Conservation (phyloP, 2,113 vertebrate species). For the Callaeas wilsoni region DNA sequence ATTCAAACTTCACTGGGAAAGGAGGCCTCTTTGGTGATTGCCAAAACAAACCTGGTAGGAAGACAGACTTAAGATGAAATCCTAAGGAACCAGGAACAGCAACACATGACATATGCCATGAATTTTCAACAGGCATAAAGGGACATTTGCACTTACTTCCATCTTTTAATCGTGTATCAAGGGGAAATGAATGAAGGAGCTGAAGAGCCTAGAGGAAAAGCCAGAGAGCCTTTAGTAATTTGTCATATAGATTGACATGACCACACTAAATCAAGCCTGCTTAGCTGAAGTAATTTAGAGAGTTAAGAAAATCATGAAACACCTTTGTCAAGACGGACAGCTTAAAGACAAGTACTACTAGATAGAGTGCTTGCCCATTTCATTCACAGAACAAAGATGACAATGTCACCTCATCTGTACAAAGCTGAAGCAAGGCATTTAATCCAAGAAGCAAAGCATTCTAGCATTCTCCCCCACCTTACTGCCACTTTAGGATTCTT, state of each 20-base stretch:
- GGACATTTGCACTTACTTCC: conserved; percentile 85
- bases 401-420: background rate
- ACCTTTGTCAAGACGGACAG: background rate
- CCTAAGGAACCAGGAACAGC: background rate
- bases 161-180: conserved; percentile 94
- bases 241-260: background rate
- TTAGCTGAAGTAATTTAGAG: background rate
- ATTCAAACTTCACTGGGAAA: conserved; percentile 88
- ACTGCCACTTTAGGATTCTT: background rate
- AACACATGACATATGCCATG: accelerated
- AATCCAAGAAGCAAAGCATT: background rate
- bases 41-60: conserved; percentile 92
- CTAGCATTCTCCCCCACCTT: background rate
- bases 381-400: background rate
- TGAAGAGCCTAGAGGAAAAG: conserved; percentile 84
- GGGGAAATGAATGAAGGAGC: conserved; percentile 92
- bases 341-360: background rate
- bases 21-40: conserved; percentile 97
- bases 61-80: conserved; percentile 40
- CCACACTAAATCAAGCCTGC: background rate
- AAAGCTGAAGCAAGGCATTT: background rate
- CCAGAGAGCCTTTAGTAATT: background rate
- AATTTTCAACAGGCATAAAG: background rate
- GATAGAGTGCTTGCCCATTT: background rate
- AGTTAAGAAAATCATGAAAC: background rate